Evolutionary conservation across 2,113 vertebrate genomes (phyloP), one percentile per base, ranked within the genome.

Genomic region (Corythoichthys haematopterus): DNA sequence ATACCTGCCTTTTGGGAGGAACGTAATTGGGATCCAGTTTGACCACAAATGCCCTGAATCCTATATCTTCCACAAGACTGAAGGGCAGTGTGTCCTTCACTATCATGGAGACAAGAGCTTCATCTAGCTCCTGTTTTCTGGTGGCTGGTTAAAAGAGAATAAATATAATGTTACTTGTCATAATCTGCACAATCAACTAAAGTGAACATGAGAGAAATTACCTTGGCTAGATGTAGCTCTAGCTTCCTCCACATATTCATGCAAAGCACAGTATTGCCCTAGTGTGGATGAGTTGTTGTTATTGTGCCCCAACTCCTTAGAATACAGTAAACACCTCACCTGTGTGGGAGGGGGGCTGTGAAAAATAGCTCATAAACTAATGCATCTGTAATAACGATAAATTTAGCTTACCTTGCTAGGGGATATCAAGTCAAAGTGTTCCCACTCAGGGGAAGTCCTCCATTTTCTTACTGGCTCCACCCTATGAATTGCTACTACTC

Each of bases 31-130:
- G 56, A 58, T 58, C 55, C 7, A 57, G 6, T 58, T 37, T 58
- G 33, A 35, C 33, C 35, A 37, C 35, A 58, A 58, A 58, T 37
- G 56, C 15, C 56, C 35, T 37, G 33, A 58, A 58, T 58, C 56
- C 56, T 2, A 58, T 12, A 35, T 37, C 56, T 13, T 37, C 56
- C 33, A 58, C 28, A 58, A 15, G 5, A 37, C 28, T 36, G 12
- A 58, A 58, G 55, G 55, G n/a, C 35, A 14, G 56, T 37, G 28
- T 35, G 14, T 57, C 55, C 55, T 57, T 57, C 33, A 57, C 55
- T 3, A 36, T 57, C 51, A 52, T 52, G 51, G 51, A 7, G 51
- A 52, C 14, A 11, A 52, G 51, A 11, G 51, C 51, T 4, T 52
- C 51, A 52, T n/a, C 51, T 43, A 8, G 40, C 40, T 52, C 51